A percentile compares a stretch with the other conserved stretches of the same genome.
Conservation (phyloP, 2,113 vertebrate genomes). For the Thermophis baileyi region DNA sequence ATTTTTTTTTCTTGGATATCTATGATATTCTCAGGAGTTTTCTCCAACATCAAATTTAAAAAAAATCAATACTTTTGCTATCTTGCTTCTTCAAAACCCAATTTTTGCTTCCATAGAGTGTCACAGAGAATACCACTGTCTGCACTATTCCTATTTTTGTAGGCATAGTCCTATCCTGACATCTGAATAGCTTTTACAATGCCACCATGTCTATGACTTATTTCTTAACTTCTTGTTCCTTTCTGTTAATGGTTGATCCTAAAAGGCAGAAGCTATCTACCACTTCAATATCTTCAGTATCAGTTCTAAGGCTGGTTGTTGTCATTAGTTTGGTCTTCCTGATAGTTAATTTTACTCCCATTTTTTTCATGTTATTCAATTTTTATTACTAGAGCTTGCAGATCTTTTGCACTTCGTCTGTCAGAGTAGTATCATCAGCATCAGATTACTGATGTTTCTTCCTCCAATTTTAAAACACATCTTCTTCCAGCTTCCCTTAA, state of each 20-base stretch:
- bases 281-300: neutral
- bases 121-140: neutral
- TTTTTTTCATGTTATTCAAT: neutral
- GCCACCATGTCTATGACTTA: neutral
- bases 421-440: neutral
- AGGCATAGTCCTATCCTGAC: neutral
- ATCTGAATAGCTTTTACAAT: neutral
- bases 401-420: neutral
- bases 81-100: neutral
- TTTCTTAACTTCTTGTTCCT: neutral
- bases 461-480: neutral
- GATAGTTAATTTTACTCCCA: neutral
- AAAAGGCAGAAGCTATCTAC: neutral
- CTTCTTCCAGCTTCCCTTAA: neutral
- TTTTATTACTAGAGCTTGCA: neutral
- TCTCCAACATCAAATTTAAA: neutral
- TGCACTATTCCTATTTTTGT: neutral
- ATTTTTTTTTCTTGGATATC: neutral
- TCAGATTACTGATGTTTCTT: neutral
- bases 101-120: neutral
- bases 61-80: neutral
- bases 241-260: neutral
- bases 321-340: neutral
- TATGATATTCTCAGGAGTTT: neutral
- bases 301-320: neutral